A percentile compares a stretch with the other conserved stretches of the same genome.
Evolutionary conservation across 1,140 invertebrate genomes (phyloP).

Genomic region (Anagrus nilaparvatae): DNA sequence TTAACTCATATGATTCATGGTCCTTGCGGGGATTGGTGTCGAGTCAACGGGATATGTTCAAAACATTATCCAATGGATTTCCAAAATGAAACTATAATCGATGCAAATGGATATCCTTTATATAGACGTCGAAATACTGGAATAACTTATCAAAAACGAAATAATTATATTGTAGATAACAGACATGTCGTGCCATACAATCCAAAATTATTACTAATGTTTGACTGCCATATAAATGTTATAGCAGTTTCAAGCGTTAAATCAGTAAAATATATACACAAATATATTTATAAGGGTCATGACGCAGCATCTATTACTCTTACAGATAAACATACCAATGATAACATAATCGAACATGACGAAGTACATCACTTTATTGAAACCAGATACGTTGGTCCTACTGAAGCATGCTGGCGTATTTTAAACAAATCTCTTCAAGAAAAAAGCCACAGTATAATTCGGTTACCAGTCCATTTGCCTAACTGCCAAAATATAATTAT

Average conservation of each 20-base stretch:
- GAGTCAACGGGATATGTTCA: constrained; percentile 27
- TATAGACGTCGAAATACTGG: constrained; percentile 13
- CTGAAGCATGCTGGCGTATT: constrained; percentile 6
- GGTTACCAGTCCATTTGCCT: constrained; percentile 6
- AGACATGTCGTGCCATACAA: constrained; percentile 23
- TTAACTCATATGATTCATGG: constrained; percentile 35
- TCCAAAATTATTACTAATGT: constrained; percentile 8
- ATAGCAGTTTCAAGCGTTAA: constrained; percentile 9
- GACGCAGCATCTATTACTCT: constrained; percentile 9
- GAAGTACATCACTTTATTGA: constrained; percentile 6
- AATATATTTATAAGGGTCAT: constrained; percentile 12
- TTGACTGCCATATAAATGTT: constrained; percentile 12
- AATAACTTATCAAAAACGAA: constrained; percentile 5
- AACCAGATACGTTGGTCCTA: constrained; percentile 5
- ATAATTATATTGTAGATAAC: constrained; percentile 19
- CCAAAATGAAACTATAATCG: constrained; percentile 22
- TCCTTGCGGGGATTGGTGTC: constrained; percentile 25
- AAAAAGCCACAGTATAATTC: constrained; percentile 1
- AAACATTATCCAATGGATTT: constrained; percentile 33
- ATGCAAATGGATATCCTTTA: constrained; percentile 24
- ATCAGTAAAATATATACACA: constrained; percentile 9
- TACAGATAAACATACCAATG: constrained; percentile 1
- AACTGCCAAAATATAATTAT: constrained; percentile 2
- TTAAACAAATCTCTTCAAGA: constrained; percentile 2
- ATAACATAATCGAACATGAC: neutral